Evolutionary conservation across 2,113 vertebrate genomes (phyloP), one percentile per base, ranked within the genome.

Genomic region (Anser cygnoides): DNA sequence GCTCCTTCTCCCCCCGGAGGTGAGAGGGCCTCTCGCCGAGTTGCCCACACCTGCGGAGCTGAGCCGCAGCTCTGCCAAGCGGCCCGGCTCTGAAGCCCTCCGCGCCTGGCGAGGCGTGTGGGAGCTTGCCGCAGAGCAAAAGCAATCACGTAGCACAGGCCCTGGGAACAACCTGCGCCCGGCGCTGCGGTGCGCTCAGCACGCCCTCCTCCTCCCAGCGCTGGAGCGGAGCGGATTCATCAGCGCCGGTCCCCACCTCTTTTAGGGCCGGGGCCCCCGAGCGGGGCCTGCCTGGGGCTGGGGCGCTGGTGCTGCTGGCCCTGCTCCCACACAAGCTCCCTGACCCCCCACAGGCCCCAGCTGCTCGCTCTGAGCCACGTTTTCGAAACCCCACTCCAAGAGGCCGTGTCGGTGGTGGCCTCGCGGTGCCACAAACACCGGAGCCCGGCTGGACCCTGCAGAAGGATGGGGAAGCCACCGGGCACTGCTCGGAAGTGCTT

Each of bases 101-200:
- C 17, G 65, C 79, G 83, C 94, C 92, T 92, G 13, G 2, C 68
- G 14, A n/a, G 85, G 92, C 96, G 0, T 95, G 97, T 96, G 92
- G 92, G 70, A 90, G 92, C 97, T 92, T 97, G 97, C 84, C 10
- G 20, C 76, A 17, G 68, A 95, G 93, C 84, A 54, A 55, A 75
- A 84, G 87, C 75, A 31, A 94, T 90, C 96, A 92, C 25, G 62
- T 76, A 77, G 67, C 71, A 52, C 46, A 57, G 78, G 90, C 54
- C 93, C 88, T 90, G 96, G 96, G 97, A 97, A 93, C 50, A 80
- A 87, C 92, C 90, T 74, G 39, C 14, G 2, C 87, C 33, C 70
- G 31, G 46, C 75, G 37, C 90, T 84, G 89, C 81, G 84, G 84
- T 73, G 95, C 46, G 72, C 94, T 77, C 81, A 74, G 83, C 79